Conservation (phyloP, 1,140 invertebrate species). For the Scylla paramamosain region DNA sequence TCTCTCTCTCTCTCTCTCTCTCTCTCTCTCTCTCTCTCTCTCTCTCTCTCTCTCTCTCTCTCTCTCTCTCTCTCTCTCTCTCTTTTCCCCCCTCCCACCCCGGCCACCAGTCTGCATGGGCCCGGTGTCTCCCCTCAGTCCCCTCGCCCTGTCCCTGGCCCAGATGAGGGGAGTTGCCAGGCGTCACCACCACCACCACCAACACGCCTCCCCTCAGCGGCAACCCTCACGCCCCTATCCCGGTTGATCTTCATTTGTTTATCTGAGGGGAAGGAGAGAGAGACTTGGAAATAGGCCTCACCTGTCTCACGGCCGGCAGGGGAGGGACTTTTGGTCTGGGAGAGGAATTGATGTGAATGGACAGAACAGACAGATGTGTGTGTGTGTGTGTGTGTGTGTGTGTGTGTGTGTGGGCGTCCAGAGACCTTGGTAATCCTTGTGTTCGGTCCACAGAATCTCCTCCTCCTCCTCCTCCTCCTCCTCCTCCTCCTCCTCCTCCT, state of each 20-base stretch:
- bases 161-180: background rate
- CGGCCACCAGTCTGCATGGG: background rate
- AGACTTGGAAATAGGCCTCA: background rate
- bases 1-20: constrained; percentile 24
- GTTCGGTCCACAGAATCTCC: background rate
- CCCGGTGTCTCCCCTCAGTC: background rate
- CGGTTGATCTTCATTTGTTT: constrained; percentile 6
- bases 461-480: background rate
- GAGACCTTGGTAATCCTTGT: background rate
- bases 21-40: constrained; percentile 21
- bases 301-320: background rate
- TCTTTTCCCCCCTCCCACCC: background rate
- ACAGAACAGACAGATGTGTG: background rate
- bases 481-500: background rate
- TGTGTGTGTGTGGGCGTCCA: background rate
- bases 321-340: background rate
- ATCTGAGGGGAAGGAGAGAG: background rate
- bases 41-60: constrained; percentile 34
- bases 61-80: background rate
- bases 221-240: background rate
- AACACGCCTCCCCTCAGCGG: background rate
- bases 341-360: background rate
- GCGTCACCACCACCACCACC: background rate
- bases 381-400: background rate
- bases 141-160: background rate